Conservation (phyloP, 1,140 invertebrate species). For the Drosophila nebulosa region DNA sequence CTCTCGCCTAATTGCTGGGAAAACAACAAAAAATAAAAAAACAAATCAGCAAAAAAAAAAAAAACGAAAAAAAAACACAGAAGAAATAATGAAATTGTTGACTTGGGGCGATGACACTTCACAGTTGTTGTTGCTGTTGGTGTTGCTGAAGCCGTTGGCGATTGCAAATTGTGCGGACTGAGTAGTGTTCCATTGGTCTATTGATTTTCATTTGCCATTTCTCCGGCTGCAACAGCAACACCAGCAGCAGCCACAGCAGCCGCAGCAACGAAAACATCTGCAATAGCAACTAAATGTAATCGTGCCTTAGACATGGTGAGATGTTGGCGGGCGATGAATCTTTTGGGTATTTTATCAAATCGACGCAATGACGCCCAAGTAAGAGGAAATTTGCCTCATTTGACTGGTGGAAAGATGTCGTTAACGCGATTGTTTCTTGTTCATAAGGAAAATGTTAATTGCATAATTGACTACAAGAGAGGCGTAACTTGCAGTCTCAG, state of each 20-base stretch:
- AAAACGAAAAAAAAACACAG: slow-evolving; percentile 46
- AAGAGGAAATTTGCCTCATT: slow-evolving; percentile 69
- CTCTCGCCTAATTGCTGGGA: slow-evolving; percentile 63
- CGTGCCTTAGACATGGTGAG: neutral
- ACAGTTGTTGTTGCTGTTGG: slow-evolving; percentile 40
- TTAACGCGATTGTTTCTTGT: slow-evolving; percentile 58
- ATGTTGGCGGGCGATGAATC: neutral
- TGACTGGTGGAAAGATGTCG: slow-evolving; percentile 25
- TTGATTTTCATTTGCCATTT: slow-evolving; percentile 21
- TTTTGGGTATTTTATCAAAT: slow-evolving; percentile 57
- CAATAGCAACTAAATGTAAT: slow-evolving; percentile 10
- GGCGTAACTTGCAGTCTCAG: slow-evolving; percentile 43
- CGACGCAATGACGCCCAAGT: slow-evolving; percentile 38
- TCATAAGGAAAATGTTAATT: slow-evolving; percentile 64
- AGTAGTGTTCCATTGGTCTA: slow-evolving; percentile 23
- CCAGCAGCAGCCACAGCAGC: neutral
- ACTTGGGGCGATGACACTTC: slow-evolving; percentile 66
- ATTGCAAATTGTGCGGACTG: slow-evolving; percentile 33
- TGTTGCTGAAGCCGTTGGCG: slow-evolving; percentile 8
- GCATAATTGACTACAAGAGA: slow-evolving; percentile 74
- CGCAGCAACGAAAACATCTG: too few species aligned
- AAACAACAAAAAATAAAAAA: slow-evolving; percentile 34
- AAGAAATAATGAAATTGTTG: slow-evolving; percentile 60
- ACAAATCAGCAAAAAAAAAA: slow-evolving; percentile 18
- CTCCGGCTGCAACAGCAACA: neutral